Base-by-base conservation (phyloP, 2,888 invertebrate genomes). In the Drosophila imparisetae region DNA sequence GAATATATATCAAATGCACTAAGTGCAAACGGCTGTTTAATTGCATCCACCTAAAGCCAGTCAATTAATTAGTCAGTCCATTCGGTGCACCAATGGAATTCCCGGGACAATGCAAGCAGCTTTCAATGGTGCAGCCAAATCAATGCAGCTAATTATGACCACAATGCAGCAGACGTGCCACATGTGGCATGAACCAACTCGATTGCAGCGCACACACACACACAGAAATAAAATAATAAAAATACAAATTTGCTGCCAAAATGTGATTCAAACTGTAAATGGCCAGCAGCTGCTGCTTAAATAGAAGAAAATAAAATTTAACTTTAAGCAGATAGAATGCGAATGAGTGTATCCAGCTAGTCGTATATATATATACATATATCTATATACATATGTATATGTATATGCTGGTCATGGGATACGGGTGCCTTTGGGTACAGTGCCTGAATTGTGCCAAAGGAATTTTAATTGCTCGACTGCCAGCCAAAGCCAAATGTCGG, bases 401-500 rank as follows among this genome's bases (percentile, higher is more conserved):
- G 4, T 18, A 38, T 18, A 6, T 29, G 24, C 24, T 45, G 45
- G 45, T 45, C 15, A 45, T 24, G 45, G 15, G 45, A 45, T 24
- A 24, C 34, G 36, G 49, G 24, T 38, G 57, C 65, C 66, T 66
- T 54, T 55, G 66, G 50, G 36, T 30, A 18, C 8, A 45, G 48
- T 24, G 65, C 40, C 55, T 66, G 66, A 60, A 61, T 52, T 45
- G 60, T 34, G 50, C 66, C 60, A 68, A 80, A 82, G 70, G 70
- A 66, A 82, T 85, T 85, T 78, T 70, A 85, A 85, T 82, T 82
- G 80, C 66, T 61, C 40, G 67, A 64, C 78, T 45, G 8, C 45
- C 45, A 45, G 15, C 21, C 32, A 42, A 59, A 59, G 49, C 50
- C 63, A 36, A 61, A 64, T 63, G 68, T 54, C 58, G 70, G 57